Percentiles rank a stretch among this genome's conserved stretches.
Conservation (phyloP, 1,140 invertebrate genomes). For the Drosophila serrata region DNA sequence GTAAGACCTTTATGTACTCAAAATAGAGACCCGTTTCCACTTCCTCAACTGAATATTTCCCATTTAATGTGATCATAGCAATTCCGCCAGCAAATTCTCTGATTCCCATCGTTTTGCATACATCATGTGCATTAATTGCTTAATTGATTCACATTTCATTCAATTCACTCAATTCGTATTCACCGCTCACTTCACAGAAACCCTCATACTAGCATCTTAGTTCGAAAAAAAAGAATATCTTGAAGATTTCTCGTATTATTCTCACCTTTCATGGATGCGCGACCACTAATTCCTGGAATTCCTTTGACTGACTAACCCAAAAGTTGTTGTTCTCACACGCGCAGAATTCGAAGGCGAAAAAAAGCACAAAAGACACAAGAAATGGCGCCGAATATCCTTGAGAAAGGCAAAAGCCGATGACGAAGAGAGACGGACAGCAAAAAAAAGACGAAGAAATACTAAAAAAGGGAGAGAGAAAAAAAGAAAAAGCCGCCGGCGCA, state of each 20-base stretch:
- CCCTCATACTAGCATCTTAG: background rate
- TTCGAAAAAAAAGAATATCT: conserved; percentile 34
- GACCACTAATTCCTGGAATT: conserved; percentile 76
- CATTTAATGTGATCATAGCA: conserved; percentile 21
- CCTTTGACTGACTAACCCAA: conserved; percentile 81
- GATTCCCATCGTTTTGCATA: conserved; percentile 44
- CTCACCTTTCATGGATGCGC: conserved; percentile 70
- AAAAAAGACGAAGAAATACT: background rate
- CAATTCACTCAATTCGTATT: conserved; percentile 74
- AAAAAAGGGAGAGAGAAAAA: conserved; percentile 25
- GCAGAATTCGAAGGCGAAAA: conserved; percentile 32
- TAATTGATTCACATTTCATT: conserved; percentile 80
- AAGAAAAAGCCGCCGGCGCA: conserved; percentile 56
- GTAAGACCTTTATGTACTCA: background rate
- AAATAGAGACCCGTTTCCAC: background rate
- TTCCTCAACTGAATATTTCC: conserved; percentile 5
- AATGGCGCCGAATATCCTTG: conserved; percentile 81
- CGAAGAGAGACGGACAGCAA: conserved; percentile 27
- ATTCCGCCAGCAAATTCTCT: background rate
- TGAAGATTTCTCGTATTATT: conserved; percentile 54
- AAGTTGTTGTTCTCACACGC: conserved; percentile 73
- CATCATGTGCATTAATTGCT: conserved; percentile 75
- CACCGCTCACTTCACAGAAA: conserved; percentile 36
- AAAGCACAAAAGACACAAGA: conserved; percentile 27
- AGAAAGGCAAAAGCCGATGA: conserved; percentile 73